Evolutionary conservation across 2,888 invertebrate genomes (phyloP).

Genomic region (Leucozona laternaria): DNA sequence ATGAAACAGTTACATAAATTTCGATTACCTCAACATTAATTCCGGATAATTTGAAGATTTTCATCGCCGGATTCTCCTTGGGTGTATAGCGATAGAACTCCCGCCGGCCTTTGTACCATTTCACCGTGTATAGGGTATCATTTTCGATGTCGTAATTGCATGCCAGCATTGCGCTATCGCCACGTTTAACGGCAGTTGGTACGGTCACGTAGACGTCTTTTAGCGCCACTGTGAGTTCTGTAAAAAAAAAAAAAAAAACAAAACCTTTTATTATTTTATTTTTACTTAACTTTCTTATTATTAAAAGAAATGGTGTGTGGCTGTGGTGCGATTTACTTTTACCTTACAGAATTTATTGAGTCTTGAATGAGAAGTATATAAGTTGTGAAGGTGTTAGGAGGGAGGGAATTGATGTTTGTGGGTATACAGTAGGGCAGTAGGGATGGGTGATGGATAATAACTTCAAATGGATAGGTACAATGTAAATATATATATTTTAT

Average conservation of each 20-base stretch:
- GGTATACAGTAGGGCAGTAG: neutral
- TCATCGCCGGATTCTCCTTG: constrained; percentile 88
- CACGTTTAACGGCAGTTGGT: constrained; percentile 88
- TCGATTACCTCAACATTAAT: constrained; percentile 92
- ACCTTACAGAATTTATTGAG: constrained; percentile 17
- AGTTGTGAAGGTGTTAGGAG: too few species aligned
- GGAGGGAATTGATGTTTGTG: neutral
- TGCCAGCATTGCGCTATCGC: constrained; percentile 87
- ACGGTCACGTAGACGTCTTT: constrained; percentile 88
- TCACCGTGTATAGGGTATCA: constrained; percentile 93
- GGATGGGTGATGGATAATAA: neutral
- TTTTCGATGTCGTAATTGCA: constrained; percentile 93
- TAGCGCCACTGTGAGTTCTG: constrained; percentile 82
- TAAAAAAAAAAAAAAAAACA: constrained; percentile 37
- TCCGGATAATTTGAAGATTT: constrained; percentile 88
- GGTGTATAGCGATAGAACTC: constrained; percentile 95
- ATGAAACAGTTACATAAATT: constrained; percentile 68
- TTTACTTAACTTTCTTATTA: constrained; percentile 38
- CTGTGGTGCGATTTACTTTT: constrained; percentile 30
- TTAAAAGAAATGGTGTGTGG: constrained; percentile 24
- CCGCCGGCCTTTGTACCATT: constrained; percentile 93
- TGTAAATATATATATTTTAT: constrained; percentile 32
- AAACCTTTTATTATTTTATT: constrained; percentile 37
- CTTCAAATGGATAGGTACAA: constrained; percentile 19
- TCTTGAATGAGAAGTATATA: neutral